Percentiles rank a stretch among this genome's conserved stretches.
Conservation (phyloP, 2,113 vertebrate species). For the Trogon surrucura region DNA sequence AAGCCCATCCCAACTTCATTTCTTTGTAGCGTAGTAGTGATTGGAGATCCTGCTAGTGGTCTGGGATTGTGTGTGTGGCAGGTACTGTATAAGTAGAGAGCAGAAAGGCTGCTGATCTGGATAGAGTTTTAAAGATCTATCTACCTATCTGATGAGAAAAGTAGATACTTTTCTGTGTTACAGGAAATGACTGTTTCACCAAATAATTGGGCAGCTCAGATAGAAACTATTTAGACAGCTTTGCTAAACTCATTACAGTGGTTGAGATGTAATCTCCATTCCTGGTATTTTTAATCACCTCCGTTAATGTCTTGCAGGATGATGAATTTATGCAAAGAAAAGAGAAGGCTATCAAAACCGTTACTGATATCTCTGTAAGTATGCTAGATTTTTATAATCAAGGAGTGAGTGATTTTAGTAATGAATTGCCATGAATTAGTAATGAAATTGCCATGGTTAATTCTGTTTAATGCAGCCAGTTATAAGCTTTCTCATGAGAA, state of each 20-base stretch:
- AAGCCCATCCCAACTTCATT: not conserved
- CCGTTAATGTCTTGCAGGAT: conserved; percentile 79
- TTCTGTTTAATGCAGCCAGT: not conserved
- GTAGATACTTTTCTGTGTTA: not conserved
- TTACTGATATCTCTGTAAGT: conserved; percentile 88
- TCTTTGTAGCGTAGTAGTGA: not conserved
- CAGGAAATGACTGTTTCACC: not conserved
- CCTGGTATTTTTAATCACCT: not conserved
- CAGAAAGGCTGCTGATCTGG: not conserved
- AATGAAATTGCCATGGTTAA: not conserved
- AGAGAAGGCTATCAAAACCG: conserved; percentile 81
- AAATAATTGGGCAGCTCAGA: not conserved
- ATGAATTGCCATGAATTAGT: not conserved
- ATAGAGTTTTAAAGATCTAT: not conserved
- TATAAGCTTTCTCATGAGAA: not conserved
- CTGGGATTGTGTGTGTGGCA: not conserved
- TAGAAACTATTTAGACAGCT: not conserved
- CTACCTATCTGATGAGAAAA: not conserved
- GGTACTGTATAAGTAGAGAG: not conserved
- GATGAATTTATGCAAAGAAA: conserved; percentile 88
- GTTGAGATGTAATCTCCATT: not conserved
- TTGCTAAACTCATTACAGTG: not conserved
- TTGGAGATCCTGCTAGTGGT: not conserved
- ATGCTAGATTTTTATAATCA: not conserved
- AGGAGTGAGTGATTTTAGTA: not conserved